Conservation (phyloP, 2,888 invertebrate species). For the Standfussiana lucernea region DNA sequence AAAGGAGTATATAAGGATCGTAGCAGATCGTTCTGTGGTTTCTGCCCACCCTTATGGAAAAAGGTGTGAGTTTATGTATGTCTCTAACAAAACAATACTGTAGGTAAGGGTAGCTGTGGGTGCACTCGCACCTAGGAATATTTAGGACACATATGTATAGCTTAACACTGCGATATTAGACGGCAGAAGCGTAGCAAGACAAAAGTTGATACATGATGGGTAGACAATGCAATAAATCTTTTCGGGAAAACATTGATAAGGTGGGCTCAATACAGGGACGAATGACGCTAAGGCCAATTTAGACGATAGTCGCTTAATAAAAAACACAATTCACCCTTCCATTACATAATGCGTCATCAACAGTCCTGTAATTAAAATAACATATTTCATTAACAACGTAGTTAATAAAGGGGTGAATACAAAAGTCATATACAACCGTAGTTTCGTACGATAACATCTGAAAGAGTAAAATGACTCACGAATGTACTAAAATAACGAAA, state of each 20-base stretch:
- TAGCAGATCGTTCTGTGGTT: no score
- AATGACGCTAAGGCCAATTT: not conserved
- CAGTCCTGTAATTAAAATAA: slow-evolving; percentile 32
- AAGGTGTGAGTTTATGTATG: no score
- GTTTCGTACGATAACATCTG: slow-evolving; percentile 56
- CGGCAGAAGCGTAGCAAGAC: not conserved
- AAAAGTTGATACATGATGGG: not conserved
- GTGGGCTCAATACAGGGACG: not conserved
- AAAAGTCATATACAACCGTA: slow-evolving; percentile 44
- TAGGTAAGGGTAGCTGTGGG: not conserved
- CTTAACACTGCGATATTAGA: not conserved
- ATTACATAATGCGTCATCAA: slow-evolving; percentile 9
- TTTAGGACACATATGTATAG: no score
- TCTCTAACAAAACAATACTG: not conserved
- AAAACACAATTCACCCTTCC: not conserved
- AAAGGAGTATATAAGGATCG: no score
- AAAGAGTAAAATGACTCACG: slow-evolving; percentile 39
- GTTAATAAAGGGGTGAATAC: slow-evolving; percentile 46
- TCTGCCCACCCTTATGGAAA: no score
- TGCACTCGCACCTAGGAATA: not conserved
- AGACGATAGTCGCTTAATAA: not conserved
- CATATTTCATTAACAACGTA: slow-evolving; percentile 39
- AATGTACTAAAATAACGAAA: slow-evolving; percentile 25
- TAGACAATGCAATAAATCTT: not conserved
- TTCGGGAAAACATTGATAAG: not conserved